These are phyloP conservation scores for Rattus norvegicus DNA, from an alignment of 2,113 vertebrate genomes.

Conservation along the genomic window DNA sequence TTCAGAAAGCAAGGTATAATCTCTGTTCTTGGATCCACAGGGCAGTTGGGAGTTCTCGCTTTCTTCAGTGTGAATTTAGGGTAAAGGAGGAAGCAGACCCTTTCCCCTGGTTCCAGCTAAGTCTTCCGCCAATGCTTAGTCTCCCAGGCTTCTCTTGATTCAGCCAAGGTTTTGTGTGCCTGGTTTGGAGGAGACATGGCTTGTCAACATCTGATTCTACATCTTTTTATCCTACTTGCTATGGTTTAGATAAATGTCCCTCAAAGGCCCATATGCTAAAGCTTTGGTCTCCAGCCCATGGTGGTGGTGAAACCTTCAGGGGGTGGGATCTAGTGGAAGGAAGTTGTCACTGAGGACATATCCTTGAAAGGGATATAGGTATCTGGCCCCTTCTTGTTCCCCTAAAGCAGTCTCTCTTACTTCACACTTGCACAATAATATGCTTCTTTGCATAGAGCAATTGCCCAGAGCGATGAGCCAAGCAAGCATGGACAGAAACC, in stretches of 20 bases:
- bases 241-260: too few relatives aligned
- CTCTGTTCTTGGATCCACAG: not conserved
- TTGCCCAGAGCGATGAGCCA: not conserved
- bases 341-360: not conserved
- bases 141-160: fast-evolving
- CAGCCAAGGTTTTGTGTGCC: not conserved
- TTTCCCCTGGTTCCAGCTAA: fast-evolving
- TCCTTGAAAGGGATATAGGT: not conserved
- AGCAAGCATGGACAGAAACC: not conserved
- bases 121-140: not conserved
- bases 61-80: not conserved
- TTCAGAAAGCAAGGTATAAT: not conserved
- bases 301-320: too few relatives aligned
- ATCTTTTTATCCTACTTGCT: not conserved
- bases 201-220: too few relatives aligned
- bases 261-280: not conserved
- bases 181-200: fast-evolving
- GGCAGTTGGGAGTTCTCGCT: not conserved
- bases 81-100: not conserved
- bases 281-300: not conserved
- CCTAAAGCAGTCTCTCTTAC: not conserved
- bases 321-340: not conserved
- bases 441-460: not conserved
- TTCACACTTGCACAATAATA: too few relatives aligned
- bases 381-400: not conserved